Evolutionary conservation across 2,888 invertebrate genomes (phyloP).

Genomic region (Petrolisthes cinctipes): DNA sequence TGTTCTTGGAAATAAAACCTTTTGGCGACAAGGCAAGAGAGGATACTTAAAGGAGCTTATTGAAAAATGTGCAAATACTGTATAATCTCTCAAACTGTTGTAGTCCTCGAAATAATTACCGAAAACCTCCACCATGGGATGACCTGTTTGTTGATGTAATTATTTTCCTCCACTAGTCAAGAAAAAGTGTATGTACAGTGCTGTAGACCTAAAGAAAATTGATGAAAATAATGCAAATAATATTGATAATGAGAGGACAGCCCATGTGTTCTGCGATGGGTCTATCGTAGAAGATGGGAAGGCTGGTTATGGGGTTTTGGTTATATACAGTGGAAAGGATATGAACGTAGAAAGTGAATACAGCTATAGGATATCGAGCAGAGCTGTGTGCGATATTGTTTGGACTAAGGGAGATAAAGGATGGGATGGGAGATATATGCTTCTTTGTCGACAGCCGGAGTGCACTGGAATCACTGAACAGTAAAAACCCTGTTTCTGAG

Average conservation of each 20-base stretch:
- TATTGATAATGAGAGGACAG: neutral
- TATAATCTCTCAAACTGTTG: no score
- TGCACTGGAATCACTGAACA: neutral
- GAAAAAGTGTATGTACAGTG: neutral
- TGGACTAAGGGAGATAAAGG: neutral
- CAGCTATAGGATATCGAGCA: neutral
- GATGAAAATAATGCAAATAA: neutral
- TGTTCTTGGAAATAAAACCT: neutral
- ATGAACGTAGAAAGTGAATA: neutral
- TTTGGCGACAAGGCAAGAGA: constrained; percentile 17
- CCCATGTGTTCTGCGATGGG: neutral
- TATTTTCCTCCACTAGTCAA: neutral
- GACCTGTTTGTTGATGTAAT: no score
- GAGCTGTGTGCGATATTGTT: neutral
- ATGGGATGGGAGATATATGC: neutral
- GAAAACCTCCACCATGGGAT: no score
- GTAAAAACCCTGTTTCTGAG: no score
- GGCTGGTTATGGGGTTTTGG: neutral
- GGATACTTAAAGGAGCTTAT: neutral
- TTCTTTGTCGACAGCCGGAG: neutral
- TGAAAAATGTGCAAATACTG: neutral
- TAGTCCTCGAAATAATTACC: no score
- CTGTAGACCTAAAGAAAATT: neutral
- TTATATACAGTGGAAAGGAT: neutral
- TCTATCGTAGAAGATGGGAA: neutral